Evolutionary conservation across 2,888 invertebrate species (phyloP).

Genomic region (Drosophila prolongata): DNA sequence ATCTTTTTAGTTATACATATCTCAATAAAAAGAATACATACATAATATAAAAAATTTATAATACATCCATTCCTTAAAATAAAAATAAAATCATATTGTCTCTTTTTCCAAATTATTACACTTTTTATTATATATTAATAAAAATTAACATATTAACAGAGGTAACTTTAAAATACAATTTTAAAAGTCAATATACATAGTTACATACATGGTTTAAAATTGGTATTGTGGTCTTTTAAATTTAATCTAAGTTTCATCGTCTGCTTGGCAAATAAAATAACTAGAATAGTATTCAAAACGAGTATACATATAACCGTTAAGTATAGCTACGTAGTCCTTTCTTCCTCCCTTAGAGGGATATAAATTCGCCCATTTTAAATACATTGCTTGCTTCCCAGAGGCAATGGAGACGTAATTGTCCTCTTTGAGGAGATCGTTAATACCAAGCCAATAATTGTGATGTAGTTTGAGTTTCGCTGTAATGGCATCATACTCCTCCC

Average conservation of each 20-base stretch:
- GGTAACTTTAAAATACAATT: too few species aligned
- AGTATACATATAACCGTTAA: neutral
- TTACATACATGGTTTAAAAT: too few species aligned
- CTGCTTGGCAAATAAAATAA: neutral
- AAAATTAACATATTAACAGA: too few species aligned
- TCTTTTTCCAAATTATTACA: too few species aligned
- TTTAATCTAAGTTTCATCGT: neutral
- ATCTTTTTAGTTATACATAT: too few species aligned
- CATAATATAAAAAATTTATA: too few species aligned
- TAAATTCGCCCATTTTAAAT: neutral
- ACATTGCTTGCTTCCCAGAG: neutral
- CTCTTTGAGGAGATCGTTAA: neutral
- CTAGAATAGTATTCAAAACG: fast-evolving
- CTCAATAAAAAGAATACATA: too few species aligned
- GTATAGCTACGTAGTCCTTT: neutral
- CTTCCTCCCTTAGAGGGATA: neutral
- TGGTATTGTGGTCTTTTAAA: too few species aligned
- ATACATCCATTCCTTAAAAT: too few species aligned
- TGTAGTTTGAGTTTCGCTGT: fast-evolving
- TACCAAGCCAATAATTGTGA: neutral
- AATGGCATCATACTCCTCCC: neutral
- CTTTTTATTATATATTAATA: too few species aligned
- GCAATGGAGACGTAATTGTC: neutral
- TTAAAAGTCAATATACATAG: too few species aligned
- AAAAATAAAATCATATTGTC: too few species aligned